Base-by-base conservation (phyloP, 2,113 vertebrate genomes). In the Myiozetetes cayanensis region DNA sequence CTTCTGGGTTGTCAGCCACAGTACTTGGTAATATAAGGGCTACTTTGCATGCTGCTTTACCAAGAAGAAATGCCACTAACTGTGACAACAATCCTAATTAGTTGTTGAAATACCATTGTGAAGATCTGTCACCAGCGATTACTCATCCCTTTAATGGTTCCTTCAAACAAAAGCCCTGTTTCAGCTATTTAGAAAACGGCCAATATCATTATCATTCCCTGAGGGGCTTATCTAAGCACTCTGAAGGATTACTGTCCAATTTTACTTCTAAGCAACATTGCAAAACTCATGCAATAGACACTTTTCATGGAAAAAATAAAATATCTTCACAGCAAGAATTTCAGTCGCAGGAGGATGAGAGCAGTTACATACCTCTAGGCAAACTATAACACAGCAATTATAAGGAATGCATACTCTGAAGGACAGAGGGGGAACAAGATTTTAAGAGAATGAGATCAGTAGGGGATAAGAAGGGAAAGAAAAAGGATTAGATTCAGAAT, bases 41-140 rank as follows among this genome's bases (percentile, higher is more conserved):
- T 89, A 79, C 67, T 96, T 93, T 96, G 63, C 95, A 50, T 96
- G 83, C 58, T 86, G 31, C 28, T 94, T 86, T 76, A 66, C 82
- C 35, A 35, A 70, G 82, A 93, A 83, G 56, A 92, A 83, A 89
- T 75, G 87, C 70, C 85, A 90, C 83, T 96, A 73, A 74, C 92
- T 95, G 66, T 96, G 95, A 97, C 82, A 96, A 95, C 82, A 96
- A 72, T 75, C 80, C 84, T 93, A 97, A 97, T 96, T 96, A 97
- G 80, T 93, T 97, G 91, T 96, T 96, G 87, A 97, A 97, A 96
- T 83, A 90, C 81, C 87, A 90, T 94, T 88, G 94, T 95, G 77
- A 95, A 92, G 94, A 94, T 93, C 66, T 97, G 92, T 96, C 96
- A 97, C 77, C 65, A 80, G 85, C 6, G 74, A 97, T 94, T 97